Percentiles rank a stretch among this genome's conserved stretches.
Evolutionary conservation across 2,113 vertebrate genomes (phyloP).

Genomic region (Hemiscyllium ocellatum): DNA sequence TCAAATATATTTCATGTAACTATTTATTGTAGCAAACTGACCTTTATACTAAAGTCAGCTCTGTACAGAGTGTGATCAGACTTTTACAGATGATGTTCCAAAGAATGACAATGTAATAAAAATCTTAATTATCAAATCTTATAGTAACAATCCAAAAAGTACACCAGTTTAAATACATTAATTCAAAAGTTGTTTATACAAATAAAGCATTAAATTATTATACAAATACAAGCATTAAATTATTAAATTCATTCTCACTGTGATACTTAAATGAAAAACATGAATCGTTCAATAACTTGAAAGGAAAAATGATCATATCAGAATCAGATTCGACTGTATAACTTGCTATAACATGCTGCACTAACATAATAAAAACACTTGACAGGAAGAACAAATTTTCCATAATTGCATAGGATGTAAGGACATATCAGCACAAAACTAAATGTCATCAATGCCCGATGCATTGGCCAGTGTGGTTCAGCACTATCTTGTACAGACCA

Average conservation of each 20-base stretch:
- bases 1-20: background rate
- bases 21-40: background rate
- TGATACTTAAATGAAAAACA: background rate
- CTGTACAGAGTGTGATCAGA: background rate
- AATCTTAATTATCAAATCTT: too few species aligned
- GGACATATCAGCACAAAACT: background rate
- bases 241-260: background rate
- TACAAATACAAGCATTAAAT: background rate
- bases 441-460: background rate
- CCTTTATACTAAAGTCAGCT: background rate
- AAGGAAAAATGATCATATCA: background rate
- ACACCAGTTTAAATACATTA: background rate
- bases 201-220: background rate
- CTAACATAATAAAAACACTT: background rate
- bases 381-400: background rate
- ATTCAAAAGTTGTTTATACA: background rate
- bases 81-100: background rate
- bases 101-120: background rate
- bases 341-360: background rate
- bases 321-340: background rate
- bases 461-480: background rate
- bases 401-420: too few species aligned
- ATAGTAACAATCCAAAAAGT: background rate
- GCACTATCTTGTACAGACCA: background rate
- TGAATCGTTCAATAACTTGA: background rate